Conservation (phyloP, 2,113 vertebrate genomes). For the Andinoacara biseriatus region DNA sequence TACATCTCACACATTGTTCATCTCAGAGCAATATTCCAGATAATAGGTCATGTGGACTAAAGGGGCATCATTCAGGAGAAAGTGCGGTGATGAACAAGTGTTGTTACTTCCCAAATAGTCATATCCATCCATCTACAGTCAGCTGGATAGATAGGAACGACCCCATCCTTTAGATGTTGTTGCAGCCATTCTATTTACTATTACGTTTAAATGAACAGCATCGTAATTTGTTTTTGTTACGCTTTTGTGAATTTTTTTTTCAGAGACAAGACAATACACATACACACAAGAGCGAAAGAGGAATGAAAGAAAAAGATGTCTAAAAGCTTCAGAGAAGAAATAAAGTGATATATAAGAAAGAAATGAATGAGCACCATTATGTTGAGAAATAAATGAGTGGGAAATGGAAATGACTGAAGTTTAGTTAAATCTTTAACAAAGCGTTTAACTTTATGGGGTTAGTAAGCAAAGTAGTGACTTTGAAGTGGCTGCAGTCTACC, state of each 20-base stretch:
- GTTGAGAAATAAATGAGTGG: slow-evolving; percentile 25
- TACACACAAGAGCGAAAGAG: slow-evolving; percentile 61
- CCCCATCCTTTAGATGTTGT: slow-evolving; percentile 35
- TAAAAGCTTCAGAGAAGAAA: slow-evolving; percentile 13
- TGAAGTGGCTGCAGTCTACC: slow-evolving; percentile 45
- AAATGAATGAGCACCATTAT: slow-evolving; percentile 63
- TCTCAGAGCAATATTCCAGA: slow-evolving; percentile 23
- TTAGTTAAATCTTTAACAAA: slow-evolving; percentile 61
- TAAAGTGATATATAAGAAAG: slow-evolving; percentile 14
- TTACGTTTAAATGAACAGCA: slow-evolving; percentile 68
- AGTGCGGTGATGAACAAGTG: slow-evolving; percentile 14
- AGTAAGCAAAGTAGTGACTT: slow-evolving; percentile 42
- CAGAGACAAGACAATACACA: slow-evolving; percentile 73
- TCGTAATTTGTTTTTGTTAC: slow-evolving; percentile 66
- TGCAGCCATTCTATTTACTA: slow-evolving; percentile 67
- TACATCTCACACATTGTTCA: slow-evolving; percentile 19
- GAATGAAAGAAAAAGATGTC: slow-evolving; percentile 4
- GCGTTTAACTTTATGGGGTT: slow-evolving; percentile 32
- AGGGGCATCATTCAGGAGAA: slow-evolving; percentile 32
- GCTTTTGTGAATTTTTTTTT: slow-evolving; percentile 56
- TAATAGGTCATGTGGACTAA: slow-evolving; percentile 34
- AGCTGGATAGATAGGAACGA: slow-evolving; percentile 2
- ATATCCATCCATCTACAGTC: neutral
- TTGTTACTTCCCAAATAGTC: slow-evolving; percentile 47
- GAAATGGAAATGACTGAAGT: slow-evolving; percentile 21